These are phyloP conservation scores for Papilio elwesi DNA, from an alignment of 2,888 invertebrate species.

Conservation along the genomic window DNA sequence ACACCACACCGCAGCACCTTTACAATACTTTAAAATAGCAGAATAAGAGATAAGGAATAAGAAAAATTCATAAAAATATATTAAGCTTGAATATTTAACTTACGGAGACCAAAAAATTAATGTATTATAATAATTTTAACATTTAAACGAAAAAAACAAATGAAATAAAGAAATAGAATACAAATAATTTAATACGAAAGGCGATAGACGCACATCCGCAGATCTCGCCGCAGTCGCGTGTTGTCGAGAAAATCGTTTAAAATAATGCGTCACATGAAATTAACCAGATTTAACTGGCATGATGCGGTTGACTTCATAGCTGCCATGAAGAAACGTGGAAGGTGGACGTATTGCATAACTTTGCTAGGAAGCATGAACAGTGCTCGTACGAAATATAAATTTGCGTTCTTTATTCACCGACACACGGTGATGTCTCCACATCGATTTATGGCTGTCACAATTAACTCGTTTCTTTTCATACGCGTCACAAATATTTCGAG, in stretches of 20 bases:
- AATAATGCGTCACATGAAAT: conserved; percentile 57
- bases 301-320: conserved; percentile 56
- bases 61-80: too few relatives aligned
- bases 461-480: conserved; percentile 10
- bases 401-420: not conserved
- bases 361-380: conserved; percentile 52
- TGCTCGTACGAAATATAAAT: conserved; percentile 25
- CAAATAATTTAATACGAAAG: conserved; percentile 41
- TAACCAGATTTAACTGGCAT: conserved; percentile 64
- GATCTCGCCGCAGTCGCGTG: conserved; percentile 14
- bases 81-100: too few relatives aligned
- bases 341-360: conserved; percentile 66
- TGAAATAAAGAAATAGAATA: not conserved
- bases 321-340: conserved; percentile 63
- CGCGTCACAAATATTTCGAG: conserved; percentile 12
- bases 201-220: not conserved
- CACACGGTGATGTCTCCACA: not conserved
- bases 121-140: not conserved
- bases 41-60: too few relatives aligned
- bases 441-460: not conserved
- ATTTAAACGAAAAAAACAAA: not conserved
- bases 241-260: conserved; percentile 47
- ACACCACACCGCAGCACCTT: too few relatives aligned
- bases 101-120: too few relatives aligned
- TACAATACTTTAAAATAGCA: too few relatives aligned